A percentile compares a stretch with the other conserved stretches of the same genome.
phyloP scores from a whole-genome alignment of 1,140 invertebrate genomes.

The Eulimnadia texana region DNA sequence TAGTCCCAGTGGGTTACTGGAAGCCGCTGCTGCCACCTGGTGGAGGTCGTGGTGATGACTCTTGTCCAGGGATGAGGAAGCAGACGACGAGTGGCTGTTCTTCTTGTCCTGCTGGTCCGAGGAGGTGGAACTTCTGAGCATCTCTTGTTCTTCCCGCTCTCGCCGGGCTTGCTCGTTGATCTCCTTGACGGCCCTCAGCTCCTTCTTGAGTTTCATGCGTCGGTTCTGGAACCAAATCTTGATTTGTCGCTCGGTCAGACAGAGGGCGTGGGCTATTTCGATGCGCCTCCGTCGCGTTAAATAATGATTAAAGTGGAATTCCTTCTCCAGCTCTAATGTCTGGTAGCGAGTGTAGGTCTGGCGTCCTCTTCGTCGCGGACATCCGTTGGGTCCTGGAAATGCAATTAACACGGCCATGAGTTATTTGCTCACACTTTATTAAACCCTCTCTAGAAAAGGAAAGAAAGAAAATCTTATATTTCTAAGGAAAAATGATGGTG shows the following conservation, averaged over 20 bases:
- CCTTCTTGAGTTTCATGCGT: constrained; percentile 96
- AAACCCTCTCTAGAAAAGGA: too few species aligned
- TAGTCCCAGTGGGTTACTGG: constrained; percentile 6
- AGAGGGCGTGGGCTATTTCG: constrained; percentile 91
- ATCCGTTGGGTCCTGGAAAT: constrained; percentile 83
- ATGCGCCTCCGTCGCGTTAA: constrained; percentile 86
- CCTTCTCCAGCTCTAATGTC: constrained; percentile 88
- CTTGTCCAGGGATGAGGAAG: constrained; percentile 9
- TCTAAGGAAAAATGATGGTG: neutral
- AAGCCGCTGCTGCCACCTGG: constrained; percentile 3
- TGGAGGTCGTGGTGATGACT: constrained; percentile 11
- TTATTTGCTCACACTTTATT: too few species aligned
- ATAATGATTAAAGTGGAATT: constrained; percentile 98
- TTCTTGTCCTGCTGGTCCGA: constrained; percentile 12
- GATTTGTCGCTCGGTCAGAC: constrained; percentile 89
- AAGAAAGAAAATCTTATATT: constrained; percentile 17
- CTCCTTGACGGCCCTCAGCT: constrained; percentile 78
- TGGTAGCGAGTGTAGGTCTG: constrained; percentile 95
- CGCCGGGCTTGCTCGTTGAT: constrained; percentile 84
- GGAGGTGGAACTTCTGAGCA: neutral
- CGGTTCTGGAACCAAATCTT: constrained; percentile 97
- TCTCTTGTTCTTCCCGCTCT: constrained; percentile 75
- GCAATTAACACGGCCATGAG: constrained; percentile 22
- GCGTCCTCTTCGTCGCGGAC: constrained; percentile 77
- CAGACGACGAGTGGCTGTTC: constrained; percentile 3